A percentile compares a stretch with the other conserved stretches of the same genome.
Conservation (phyloP, 2,888 invertebrate species). For the Carcina quercana region DNA sequence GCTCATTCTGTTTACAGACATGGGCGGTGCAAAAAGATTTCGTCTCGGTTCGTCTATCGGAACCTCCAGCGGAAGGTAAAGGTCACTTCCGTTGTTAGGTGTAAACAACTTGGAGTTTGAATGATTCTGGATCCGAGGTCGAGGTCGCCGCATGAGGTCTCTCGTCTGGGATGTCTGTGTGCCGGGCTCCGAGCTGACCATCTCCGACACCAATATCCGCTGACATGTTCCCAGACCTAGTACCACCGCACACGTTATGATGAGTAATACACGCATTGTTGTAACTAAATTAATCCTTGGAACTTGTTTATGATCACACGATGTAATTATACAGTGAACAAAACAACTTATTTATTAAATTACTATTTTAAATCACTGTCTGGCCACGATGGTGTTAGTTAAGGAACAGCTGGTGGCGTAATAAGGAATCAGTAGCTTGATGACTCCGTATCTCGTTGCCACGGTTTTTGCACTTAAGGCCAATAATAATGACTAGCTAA, state of each 20-base stretch:
- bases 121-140: no score
- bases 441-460: constrained; percentile 34
- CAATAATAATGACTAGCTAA: constrained; percentile 24
- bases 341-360: no score
- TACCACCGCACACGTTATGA: constrained; percentile 26
- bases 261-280: constrained; percentile 37
- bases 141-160: constrained; percentile 6
- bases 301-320: constrained; percentile 12
- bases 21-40: constrained; percentile 20
- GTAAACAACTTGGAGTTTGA: no score
- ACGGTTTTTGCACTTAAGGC: constrained; percentile 49
- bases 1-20: constrained; percentile 15
- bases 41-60: constrained; percentile 19
- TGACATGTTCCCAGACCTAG: constrained; percentile 33
- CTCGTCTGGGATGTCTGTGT: constrained; percentile 14
- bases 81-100: constrained; percentile 11
- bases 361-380: background rate
- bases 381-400: constrained; percentile 29
- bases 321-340: background rate
- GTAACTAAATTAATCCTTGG: constrained; percentile 19
- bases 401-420: constrained; percentile 40
- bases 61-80: constrained; percentile 17
- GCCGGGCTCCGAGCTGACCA: constrained; percentile 19
- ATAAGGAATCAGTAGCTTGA: constrained; percentile 36
- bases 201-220: constrained; percentile 23